Percentiles rank a stretch among this genome's conserved stretches.
Conservation (phyloP, 2,113 vertebrate species). For the Leptosomus discolor region DNA sequence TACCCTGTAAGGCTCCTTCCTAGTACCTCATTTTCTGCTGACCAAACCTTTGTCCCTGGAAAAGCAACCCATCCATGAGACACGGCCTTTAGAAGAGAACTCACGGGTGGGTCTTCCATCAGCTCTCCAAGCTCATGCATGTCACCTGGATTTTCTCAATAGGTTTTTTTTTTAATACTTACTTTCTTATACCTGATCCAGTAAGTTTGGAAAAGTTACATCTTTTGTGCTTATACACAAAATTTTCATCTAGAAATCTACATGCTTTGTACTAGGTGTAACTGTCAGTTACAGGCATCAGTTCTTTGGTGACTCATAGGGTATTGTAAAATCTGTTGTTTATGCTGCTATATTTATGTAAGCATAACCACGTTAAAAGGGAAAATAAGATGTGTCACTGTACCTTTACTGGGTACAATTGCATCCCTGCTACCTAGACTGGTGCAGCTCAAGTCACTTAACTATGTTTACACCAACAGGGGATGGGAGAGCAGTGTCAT, state of each 20-base stretch:
- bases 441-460: background rate
- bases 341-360: background rate
- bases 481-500: background rate
- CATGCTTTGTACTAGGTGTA: background rate
- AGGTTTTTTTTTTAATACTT: background rate
- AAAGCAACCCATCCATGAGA: background rate
- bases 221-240: background rate
- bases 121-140: background rate
- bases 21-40: background rate
- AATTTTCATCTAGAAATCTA: background rate
- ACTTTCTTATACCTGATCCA: background rate
- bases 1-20: background rate
- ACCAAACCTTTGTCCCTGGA: background rate
- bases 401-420: background rate
- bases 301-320: background rate
- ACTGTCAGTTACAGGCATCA: background rate
- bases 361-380: background rate
- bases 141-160: background rate
- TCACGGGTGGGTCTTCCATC: background rate
- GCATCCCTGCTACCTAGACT: background rate
- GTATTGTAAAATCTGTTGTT: background rate
- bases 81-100: background rate
- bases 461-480: background rate
- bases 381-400: background rate
- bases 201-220: background rate